Base-by-base conservation (phyloP, 2,888 invertebrate species). In the Noctua janthina region DNA sequence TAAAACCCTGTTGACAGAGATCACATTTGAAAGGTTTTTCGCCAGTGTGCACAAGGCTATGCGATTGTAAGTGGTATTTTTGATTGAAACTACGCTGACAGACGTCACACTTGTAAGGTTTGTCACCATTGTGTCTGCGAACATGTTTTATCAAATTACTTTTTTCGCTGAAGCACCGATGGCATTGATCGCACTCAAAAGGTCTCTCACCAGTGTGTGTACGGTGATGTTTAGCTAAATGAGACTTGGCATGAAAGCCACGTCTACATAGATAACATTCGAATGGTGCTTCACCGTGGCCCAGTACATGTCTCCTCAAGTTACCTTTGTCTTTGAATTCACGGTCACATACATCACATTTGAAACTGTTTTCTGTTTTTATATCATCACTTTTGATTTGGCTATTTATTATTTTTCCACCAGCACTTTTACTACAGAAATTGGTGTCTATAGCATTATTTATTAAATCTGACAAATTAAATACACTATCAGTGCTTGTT, bases 131-230 rank as follows among this genome's bases (percentile, higher is more conserved):
- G 35, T 79, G 79, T 20, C n/a, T 64, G 1, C 66, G 76, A 17
- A 78, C 49, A 39, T 78, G 78, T 66, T 78, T 78, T 2, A 43
- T 78, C 54, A 76, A 54, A 35, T 76, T 78, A 64, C 76, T 76
- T 54, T 74, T 74, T n/a, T 81, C 79, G 13, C 73, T 81, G 17
- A 81, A 81, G 43, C 51, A 8, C 7, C 68, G 67, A 39, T 73
- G 56, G 35, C 81, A 81, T 7, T 73, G 51, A 20, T 78, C 71
- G 17, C 81, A 81, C 10, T 78, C 74, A 56, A 69, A 82, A 35
- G 82, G 81, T 68, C 76, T 80, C 17, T 78, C 80, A n/a, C 81
- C 77, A 10, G 77, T 67, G 80, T 78, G 77, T 54, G 67, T 78
- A 2, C 81, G 77, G 6, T 64, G 17, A 43, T 78, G 77, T 35